Evolutionary conservation across 2,797 vertebrate species (phyloP), one percentile per base, ranked within the genome.

Genomic region (Oophaga sylvatica): DNA sequence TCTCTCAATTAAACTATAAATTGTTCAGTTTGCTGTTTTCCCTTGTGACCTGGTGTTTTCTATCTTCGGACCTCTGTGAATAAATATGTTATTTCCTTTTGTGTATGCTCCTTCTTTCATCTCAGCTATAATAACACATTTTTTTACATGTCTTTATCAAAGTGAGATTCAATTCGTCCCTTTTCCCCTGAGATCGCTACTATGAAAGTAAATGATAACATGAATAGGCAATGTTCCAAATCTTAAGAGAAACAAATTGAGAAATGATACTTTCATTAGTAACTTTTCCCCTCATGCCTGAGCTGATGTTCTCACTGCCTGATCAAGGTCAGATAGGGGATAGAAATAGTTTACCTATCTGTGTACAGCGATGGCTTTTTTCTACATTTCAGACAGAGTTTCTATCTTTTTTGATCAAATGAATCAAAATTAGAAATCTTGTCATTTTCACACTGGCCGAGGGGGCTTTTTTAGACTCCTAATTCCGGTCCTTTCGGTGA

Each of bases 161-260:
- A 81, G 26, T 56, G 35, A 80, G 22, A 76, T 71, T 75, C n/a
- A 17, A 22, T 63, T 56, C 7, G 2, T 9, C n/a, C 70, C 67
- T 12, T 5, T 45, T 57, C 70, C 70, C 16, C 79, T 31, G 57
- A 60, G 70, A 81, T 62, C 65, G 62, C 20, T 19, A 65, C 59
- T 68, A 81, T 81, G 35, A 81, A 81, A 87, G 79, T 75, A 41
- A 75, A 87, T 80, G 85, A 80, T 87, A 81, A 62, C 78, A 80
- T 60, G 67, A 80, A 86, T 80, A 73, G 84, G 53, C 85, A 81
- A n/a, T 31, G 56, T 63, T 81, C 79, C 20, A 62, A 73, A 20
- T 75, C 85, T n/a, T 81, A 63, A 81, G 78, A 73, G 85, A 73
- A 79, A 63, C 57, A 65, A 65, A 62, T 45, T 75, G 22, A n/a